phyloP scores from a whole-genome alignment of 1,140 invertebrate genomes.

The Solenopsis fugax region DNA sequence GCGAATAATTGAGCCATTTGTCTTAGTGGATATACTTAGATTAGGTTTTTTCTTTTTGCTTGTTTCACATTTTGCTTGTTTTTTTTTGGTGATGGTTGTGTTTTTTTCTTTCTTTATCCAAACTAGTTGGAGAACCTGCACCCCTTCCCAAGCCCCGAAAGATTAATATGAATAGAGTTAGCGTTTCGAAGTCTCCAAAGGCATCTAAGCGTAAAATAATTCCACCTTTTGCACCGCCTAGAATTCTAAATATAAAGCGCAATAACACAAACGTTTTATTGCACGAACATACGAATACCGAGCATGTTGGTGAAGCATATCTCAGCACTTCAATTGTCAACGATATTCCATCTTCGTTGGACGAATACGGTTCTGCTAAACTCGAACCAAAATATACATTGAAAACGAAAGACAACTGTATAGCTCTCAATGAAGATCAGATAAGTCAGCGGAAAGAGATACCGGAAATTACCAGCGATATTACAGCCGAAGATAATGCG shows the following conservation, averaged over 20 bases:
- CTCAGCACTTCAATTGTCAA: not conserved
- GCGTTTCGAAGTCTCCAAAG: slow-evolving; percentile 37
- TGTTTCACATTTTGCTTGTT: slow-evolving; percentile 47
- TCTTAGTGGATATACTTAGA: not conserved
- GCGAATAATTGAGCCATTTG: too few species aligned
- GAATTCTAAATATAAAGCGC: slow-evolving; percentile 8
- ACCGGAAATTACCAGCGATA: not conserved
- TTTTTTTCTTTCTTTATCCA: slow-evolving; percentile 66
- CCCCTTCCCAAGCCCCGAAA: slow-evolving; percentile 80
- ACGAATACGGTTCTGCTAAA: not conserved
- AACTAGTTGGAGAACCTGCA: slow-evolving; percentile 69
- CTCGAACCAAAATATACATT: not conserved
- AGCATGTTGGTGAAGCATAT: not conserved
- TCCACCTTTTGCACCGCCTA: slow-evolving; percentile 39
- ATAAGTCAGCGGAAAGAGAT: not conserved
- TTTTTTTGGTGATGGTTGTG: slow-evolving; percentile 66
- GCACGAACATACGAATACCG: not conserved
- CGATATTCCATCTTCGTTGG: not conserved
- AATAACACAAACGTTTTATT: not conserved
- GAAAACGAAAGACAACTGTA: not conserved
- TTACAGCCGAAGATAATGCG: not conserved
- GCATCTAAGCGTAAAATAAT: slow-evolving; percentile 66
- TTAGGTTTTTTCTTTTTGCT: not conserved
- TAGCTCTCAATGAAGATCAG: not conserved
- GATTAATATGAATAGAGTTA: not conserved